phyloP scores from a whole-genome alignment of 2,113 vertebrate species.

The Neolamprologus ventralis region DNA sequence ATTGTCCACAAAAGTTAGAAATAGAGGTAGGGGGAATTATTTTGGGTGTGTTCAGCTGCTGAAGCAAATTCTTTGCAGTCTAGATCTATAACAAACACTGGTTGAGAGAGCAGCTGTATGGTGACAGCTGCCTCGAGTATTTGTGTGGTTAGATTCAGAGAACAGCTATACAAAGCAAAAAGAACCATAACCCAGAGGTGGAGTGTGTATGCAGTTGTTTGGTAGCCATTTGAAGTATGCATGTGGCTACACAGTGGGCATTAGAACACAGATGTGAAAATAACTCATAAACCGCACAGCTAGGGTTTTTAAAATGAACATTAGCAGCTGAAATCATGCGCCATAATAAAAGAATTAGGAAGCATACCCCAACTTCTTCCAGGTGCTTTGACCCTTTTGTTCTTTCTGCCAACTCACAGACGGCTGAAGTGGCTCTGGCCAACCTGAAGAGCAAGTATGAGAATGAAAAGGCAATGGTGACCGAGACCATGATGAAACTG shows the following conservation, averaged over 20 bases:
- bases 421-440: conserved; percentile 93
- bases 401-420: conserved; percentile 64
- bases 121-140: conserved; percentile 21
- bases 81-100: not conserved
- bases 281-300: not conserved
- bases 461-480: conserved; percentile 96
- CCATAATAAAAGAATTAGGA: not conserved
- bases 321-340: not conserved
- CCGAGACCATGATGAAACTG: conserved; percentile 97
- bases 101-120: conserved; percentile 2
- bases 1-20: not conserved
- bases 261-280: not conserved
- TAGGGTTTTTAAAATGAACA: not conserved
- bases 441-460: conserved; percentile 99
- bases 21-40: conserved; percentile 4
- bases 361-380: not conserved
- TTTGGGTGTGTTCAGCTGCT: conserved; percentile 51
- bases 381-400: conserved; percentile 13
- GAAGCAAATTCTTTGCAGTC: conserved; percentile 22
- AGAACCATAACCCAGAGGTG: not conserved
- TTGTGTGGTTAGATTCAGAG: not conserved
- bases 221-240: conserved; percentile 7
- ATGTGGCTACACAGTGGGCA: not conserved
- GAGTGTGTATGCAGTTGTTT: conserved; percentile 39
- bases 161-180: not conserved